Evolutionary conservation across 64 coral and sea anemone species (phyloP), one percentile per base, ranked within the genome.

Genomic region (Pocillopora damicornis): DNA sequence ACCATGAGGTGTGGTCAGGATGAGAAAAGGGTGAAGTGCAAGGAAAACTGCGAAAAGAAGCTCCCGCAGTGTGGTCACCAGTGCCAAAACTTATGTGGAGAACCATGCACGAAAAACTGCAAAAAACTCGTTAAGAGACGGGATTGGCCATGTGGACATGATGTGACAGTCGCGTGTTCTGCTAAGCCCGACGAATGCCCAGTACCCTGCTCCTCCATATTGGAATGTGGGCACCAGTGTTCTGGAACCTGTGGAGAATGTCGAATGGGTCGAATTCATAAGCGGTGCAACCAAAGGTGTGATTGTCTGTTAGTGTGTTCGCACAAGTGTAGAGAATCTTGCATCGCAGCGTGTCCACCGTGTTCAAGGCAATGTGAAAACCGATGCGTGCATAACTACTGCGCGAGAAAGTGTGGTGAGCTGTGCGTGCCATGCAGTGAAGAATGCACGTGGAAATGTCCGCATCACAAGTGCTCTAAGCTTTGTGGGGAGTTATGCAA

Each of bases 231-330:
- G 30, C 81, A 85, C 64, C 17, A 56, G 11, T 85, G 81, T 12
- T n/a, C 63, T 23, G 92, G 92, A 17, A 61, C 11, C 0, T 94
- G 92, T 87, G 82, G 88, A 13, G 71, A 76, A 58, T 94, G 92
- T 76, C 45, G 75, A 89, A 89, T 87, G 59, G 92, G 92, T n/a
- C 88, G 92, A 37, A 7, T 94, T 13, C 92, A 94, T 35, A 42
- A 73, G 35, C 81, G 76, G 2, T 94, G 92, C 26, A 80, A 51
- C 35, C 5, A 67, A 4, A 80, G 8, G 16, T 94, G 92, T 36
- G 88, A 75, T 9, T 76, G 88, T 38, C 34, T 76, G 42, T 63
- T 90, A n/a, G 30, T 94, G 34, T 94, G 92, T 90, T 82, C 60
- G 1, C 92, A 94, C 56, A 42, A 35, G 30, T 94, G 92, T 64